Percentiles rank a stretch among this genome's conserved stretches.
Evolutionary conservation across 2,888 invertebrate species (phyloP).

Genomic region (Gari tellinella): DNA sequence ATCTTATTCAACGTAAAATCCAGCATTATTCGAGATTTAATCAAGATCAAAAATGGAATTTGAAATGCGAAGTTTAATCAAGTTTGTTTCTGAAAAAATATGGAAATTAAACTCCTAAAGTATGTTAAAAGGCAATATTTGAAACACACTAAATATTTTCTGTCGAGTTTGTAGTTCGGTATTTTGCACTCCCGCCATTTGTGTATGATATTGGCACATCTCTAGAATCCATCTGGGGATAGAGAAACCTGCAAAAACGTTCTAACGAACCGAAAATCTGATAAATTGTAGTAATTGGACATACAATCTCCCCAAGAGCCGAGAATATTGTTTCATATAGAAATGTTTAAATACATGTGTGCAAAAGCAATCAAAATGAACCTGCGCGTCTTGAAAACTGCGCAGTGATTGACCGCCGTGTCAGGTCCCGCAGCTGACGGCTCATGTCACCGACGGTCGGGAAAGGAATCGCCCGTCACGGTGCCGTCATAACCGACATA

Average conservation of each 20-base stretch:
- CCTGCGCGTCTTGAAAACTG: slow-evolving; percentile 42
- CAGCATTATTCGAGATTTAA: no score
- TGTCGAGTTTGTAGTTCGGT: no score
- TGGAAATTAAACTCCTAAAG: no score
- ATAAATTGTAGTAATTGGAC: slow-evolving; percentile 60
- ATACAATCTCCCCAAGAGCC: slow-evolving; percentile 48
- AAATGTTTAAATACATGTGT: slow-evolving; percentile 50
- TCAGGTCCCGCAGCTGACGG: slow-evolving; percentile 64
- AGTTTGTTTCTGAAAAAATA: no score
- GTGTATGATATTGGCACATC: no score
- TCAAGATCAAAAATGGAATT: no score
- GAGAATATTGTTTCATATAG: slow-evolving; percentile 58
- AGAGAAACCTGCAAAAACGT: slow-evolving; percentile 39
- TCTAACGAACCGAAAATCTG: slow-evolving; percentile 40
- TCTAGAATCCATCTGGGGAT: no score
- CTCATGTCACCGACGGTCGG: slow-evolving; percentile 55
- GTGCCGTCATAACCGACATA: slow-evolving; percentile 42
- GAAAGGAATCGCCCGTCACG: slow-evolving; percentile 55
- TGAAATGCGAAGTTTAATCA: no score
- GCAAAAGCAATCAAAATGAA: slow-evolving; percentile 57
- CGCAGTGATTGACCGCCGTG: slow-evolving; percentile 62
- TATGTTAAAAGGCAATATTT: no score
- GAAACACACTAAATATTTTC: no score
- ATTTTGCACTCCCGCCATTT: no score
- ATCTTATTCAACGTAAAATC: no score